Percentiles rank a stretch among this genome's conserved stretches.
These are phyloP conservation scores for Prolemur simus DNA, from an alignment of 2,113 vertebrate genomes.

Conservation along the genomic window DNA sequence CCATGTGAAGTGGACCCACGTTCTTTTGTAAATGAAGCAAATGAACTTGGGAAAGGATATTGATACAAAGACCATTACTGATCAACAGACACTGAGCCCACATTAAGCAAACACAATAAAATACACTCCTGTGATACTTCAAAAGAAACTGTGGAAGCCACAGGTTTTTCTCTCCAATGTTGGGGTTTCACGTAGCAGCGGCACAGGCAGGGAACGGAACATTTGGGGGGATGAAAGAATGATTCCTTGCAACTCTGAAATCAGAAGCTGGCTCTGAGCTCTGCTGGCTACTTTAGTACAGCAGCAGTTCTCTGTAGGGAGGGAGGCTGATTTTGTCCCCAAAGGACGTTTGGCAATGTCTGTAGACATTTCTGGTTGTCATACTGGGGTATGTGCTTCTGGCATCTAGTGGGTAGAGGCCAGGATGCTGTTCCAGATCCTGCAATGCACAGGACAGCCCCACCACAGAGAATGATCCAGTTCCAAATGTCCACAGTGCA, in stretches of 20 bases:
- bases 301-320: background rate
- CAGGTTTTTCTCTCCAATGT: background rate
- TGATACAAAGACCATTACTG: background rate
- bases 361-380: background rate
- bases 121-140: background rate
- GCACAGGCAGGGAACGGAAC: background rate
- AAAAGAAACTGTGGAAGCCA: background rate
- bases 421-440: background rate
- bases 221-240: accelerated
- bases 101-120: background rate
- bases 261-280: background rate
- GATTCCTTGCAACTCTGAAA: background rate
- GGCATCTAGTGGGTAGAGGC: background rate
- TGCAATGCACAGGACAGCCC: accelerated
- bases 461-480: accelerated
- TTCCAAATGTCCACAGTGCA: accelerated
- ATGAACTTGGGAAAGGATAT: background rate
- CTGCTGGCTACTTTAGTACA: background rate
- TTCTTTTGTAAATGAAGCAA: background rate
- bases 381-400: accelerated
- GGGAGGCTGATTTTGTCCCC: background rate
- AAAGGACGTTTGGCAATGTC: background rate
- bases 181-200: accelerated
- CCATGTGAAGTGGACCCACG: background rate
- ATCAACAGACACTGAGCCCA: background rate